A percentile compares a stretch with the other conserved stretches of the same genome.
These are phyloP conservation scores for Fistularia commersonii DNA, from an alignment of 2,797 vertebrate genomes.

Conservation along the genomic window DNA sequence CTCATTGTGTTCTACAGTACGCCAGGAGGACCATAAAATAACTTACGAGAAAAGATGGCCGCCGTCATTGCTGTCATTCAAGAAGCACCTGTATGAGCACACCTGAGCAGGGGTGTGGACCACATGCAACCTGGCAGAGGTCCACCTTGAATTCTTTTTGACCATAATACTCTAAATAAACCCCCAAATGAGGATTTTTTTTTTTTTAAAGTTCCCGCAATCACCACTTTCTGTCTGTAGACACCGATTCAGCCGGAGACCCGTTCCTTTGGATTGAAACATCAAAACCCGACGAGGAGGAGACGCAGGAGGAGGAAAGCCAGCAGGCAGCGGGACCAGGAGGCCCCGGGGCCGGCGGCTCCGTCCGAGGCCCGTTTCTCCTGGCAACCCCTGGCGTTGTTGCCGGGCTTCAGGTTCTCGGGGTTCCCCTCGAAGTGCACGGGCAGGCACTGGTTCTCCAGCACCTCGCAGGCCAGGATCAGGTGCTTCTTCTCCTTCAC, in stretches of 20 bases:
- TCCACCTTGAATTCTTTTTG: too few species aligned
- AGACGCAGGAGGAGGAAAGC: constrained; percentile 12
- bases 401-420: constrained; percentile 12
- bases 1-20: too few species aligned
- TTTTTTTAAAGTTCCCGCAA: too few species aligned
- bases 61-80: too few species aligned
- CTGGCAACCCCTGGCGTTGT: constrained; percentile 62
- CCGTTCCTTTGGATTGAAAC: constrained; percentile 8
- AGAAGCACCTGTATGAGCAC: too few species aligned
- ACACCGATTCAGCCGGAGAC: not conserved
- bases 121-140: too few species aligned
- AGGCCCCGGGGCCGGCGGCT: constrained; percentile 14
- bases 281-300: constrained; percentile 12
- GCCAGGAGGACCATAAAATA: too few species aligned
- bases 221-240: too few species aligned
- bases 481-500: constrained; percentile 66
- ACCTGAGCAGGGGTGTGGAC: too few species aligned
- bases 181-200: too few species aligned
- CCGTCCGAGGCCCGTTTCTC: not conserved
- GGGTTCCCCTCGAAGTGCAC: constrained; percentile 78
- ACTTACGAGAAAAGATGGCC: too few species aligned
- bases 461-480: constrained; percentile 73
- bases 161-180: too few species aligned
- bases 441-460: constrained; percentile 64
- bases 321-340: constrained; percentile 40